phyloP scores from a whole-genome alignment of 2,797 vertebrate species.

The Centropyge bicolor region DNA sequence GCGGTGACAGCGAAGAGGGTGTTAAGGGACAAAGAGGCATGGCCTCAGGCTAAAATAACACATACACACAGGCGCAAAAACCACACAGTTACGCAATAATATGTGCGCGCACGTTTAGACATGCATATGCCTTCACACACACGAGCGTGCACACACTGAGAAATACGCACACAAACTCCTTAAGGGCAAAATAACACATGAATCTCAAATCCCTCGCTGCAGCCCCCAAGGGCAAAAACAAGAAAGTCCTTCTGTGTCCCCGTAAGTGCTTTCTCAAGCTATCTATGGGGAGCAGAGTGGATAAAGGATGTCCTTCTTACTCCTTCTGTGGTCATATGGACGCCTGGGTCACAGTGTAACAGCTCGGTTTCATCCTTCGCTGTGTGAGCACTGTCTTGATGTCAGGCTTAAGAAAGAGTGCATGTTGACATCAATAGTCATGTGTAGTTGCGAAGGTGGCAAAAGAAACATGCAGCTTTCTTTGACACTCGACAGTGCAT shows the following conservation, averaged over 20 bases:
- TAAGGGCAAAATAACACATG: conserved; percentile 59
- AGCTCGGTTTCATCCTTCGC: conserved; percentile 14
- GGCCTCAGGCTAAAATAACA: conserved; percentile 52
- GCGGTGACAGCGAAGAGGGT: conserved; percentile 60
- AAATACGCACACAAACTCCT: conserved; percentile 37
- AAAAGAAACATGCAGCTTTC: neutral
- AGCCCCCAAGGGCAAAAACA: conserved; percentile 61
- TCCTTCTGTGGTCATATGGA: conserved; percentile 31
- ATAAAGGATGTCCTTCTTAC: conserved; percentile 62
- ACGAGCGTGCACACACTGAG: conserved; percentile 13
- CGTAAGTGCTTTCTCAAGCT: conserved; percentile 63
- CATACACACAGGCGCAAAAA: conserved; percentile 4
- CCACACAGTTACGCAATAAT: conserved; percentile 30
- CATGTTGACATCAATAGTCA: conserved; percentile 1
- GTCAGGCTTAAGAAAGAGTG: conserved; percentile 19
- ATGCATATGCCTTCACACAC: neutral
- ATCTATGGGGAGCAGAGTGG: conserved; percentile 55
- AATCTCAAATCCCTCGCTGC: conserved; percentile 48
- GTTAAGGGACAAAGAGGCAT: conserved; percentile 62
- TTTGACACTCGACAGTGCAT: neutral
- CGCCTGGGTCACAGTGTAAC: conserved; percentile 30
- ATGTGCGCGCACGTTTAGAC: neutral
- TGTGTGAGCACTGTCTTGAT: conserved; percentile 22
- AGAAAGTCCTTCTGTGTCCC: conserved; percentile 64
- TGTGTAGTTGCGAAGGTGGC: neutral